phyloP scores from a whole-genome alignment of 37 sponge, comb jelly and placozoan species.

The Oscarella lobularis region DNA sequence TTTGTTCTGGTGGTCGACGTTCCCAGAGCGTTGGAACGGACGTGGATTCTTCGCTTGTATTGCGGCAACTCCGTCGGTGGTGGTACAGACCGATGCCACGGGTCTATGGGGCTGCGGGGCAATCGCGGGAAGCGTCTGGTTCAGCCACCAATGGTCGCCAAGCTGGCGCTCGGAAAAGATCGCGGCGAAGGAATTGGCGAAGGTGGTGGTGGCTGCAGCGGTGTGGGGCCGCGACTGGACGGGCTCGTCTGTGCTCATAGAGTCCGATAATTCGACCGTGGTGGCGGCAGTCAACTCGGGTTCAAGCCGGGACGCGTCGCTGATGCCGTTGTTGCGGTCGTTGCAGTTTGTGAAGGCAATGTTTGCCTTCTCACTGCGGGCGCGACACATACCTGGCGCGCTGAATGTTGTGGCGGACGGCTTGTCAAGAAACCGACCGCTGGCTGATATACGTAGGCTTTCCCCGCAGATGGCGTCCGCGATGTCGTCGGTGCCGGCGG shows the following conservation, averaged over 20 bases:
- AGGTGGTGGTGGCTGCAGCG: constrained; percentile 14
- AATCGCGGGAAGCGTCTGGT: constrained; percentile 12
- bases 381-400: constrained; percentile 11
- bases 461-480: no score
- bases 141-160: constrained; percentile 18
- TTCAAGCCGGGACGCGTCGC: not conserved
- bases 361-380: not conserved
- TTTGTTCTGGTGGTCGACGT: constrained; percentile 33
- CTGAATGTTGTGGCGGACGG: constrained; percentile 25
- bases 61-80: no score
- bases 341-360: constrained; percentile 19
- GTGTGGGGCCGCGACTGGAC: constrained; percentile 19
- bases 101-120: constrained; percentile 44
- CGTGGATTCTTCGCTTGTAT: not conserved
- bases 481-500: no score
- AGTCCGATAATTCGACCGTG: constrained; percentile 18
- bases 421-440: constrained; percentile 19
- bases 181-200: constrained; percentile 31
- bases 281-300: constrained; percentile 2
- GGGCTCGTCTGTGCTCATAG: not conserved
- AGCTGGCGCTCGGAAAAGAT: not conserved
- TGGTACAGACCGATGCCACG: constrained; percentile 31
- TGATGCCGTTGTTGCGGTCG: constrained; percentile 31
- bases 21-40: constrained; percentile 32
- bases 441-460: no score